Evolutionary conservation across 2,888 invertebrate species (phyloP).

Genomic region (Amphimallon solstitiale): DNA sequence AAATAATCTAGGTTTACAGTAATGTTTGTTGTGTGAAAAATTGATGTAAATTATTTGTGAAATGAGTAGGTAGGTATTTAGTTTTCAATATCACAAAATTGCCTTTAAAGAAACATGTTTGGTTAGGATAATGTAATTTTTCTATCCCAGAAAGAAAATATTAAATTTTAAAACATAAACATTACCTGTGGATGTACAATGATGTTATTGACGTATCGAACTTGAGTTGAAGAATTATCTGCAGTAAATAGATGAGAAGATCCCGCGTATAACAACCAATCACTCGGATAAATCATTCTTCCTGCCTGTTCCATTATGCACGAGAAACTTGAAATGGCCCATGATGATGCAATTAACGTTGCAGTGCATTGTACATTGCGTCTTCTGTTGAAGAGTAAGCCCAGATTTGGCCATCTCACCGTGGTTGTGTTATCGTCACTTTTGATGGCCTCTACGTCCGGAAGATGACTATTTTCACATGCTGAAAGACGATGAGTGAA

Average conservation of each 20-base stretch:
- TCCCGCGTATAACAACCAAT: constrained; percentile 60
- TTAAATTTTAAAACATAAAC: not conserved
- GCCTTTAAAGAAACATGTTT: no score
- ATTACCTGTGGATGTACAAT: constrained; percentile 68
- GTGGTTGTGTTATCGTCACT: constrained; percentile 57
- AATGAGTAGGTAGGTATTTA: no score
- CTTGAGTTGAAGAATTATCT: constrained; percentile 58
- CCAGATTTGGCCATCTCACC: constrained; percentile 70
- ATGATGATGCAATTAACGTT: constrained; percentile 64
- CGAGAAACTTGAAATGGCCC: constrained; percentile 65
- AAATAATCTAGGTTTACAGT: no score
- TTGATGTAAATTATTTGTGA: no score
- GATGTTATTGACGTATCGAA: constrained; percentile 61
- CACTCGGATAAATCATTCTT: constrained; percentile 38
- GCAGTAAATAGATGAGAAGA: constrained; percentile 56
- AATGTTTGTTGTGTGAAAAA: no score
- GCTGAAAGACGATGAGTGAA: constrained; percentile 51
- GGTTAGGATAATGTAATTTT: no score
- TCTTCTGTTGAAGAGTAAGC: constrained; percentile 64
- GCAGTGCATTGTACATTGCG: constrained; percentile 64
- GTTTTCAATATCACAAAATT: no score
- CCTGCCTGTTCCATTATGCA: constrained; percentile 56
- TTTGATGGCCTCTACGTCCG: constrained; percentile 60
- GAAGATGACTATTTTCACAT: constrained; percentile 60
- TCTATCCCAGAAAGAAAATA: no score